Evolutionary conservation across 1,140 invertebrate genomes (phyloP).

Genomic region (Globodera ellingtonae): DNA sequence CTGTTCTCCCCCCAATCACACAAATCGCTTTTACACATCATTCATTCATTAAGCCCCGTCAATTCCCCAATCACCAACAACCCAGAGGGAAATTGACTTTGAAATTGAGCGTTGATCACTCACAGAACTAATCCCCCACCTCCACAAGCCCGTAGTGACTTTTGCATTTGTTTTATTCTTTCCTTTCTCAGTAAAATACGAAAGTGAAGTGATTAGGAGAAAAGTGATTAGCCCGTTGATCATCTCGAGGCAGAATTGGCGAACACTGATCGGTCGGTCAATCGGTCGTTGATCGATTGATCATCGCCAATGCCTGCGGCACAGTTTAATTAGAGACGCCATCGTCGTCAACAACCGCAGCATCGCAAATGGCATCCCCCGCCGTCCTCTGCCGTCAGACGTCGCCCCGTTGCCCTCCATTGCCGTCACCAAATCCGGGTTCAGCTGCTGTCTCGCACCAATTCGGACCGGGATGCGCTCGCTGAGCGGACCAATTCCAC

Average conservation of each 20-base stretch:
- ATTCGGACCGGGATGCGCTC: conserved; percentile 34
- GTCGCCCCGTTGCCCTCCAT: conserved; percentile 1
- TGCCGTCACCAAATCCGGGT: neutral
- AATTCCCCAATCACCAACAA: neutral
- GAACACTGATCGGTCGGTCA: neutral
- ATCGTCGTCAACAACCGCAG: neutral
- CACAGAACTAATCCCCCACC: too few species aligned
- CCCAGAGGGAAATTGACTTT: neutral
- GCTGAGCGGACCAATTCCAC: conserved; percentile 34
- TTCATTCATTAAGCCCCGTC: too few species aligned
- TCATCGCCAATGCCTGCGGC: neutral
- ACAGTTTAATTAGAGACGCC: neutral
- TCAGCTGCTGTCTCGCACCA: conserved; percentile 29
- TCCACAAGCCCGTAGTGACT: neutral
- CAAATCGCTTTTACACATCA: neutral
- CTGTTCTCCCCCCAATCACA: neutral
- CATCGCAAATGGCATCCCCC: neutral
- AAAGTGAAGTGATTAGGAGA: neutral
- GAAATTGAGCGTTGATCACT: neutral
- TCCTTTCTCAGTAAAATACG: neutral
- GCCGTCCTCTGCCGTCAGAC: neutral
- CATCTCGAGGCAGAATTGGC: neutral
- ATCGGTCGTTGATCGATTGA: neutral
- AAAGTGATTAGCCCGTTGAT: neutral
- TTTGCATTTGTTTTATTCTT: neutral